These are phyloP conservation scores for Macrostomum lignano DNA, from an alignment of 1,140 invertebrate species.

Conservation along the genomic window DNA sequence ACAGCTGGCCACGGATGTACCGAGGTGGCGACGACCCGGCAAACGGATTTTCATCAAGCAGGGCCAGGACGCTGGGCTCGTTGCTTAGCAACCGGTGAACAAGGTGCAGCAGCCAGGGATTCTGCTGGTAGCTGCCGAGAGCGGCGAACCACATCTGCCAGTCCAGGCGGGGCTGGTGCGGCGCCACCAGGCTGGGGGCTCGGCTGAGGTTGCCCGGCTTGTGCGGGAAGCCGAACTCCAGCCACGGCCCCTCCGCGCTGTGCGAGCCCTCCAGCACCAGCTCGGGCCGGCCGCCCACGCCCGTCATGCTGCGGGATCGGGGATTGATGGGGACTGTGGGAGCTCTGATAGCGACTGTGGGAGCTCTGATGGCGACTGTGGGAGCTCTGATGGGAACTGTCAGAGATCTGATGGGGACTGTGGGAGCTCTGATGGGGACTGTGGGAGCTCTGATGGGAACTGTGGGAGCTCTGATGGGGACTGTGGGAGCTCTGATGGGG, in stretches of 20 bases:
- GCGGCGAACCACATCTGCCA: slow-evolving; percentile 67
- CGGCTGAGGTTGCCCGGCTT: slow-evolving; percentile 46
- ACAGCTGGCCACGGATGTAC: too few species aligned
- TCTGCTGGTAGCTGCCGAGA: slow-evolving; percentile 40
- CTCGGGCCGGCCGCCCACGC: slow-evolving; percentile 41
- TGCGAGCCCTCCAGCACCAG: slow-evolving; percentile 44
- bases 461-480: too few species aligned
- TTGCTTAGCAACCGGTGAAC: slow-evolving; percentile 39
- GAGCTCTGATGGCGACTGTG: too few species aligned
- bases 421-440: too few species aligned
- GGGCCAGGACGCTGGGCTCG: too few species aligned
- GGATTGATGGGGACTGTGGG: slow-evolving; percentile 3
- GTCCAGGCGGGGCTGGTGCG: slow-evolving; percentile 49
- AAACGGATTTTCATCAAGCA: too few species aligned
- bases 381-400: too few species aligned
- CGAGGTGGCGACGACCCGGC: too few species aligned
- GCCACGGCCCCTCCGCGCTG: slow-evolving; percentile 38
- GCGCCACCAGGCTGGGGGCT: slow-evolving; percentile 42
- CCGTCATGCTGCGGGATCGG: slow-evolving; percentile 34
- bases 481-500: too few species aligned
- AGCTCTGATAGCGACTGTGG: too few species aligned
- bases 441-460: too few species aligned
- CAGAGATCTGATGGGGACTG: too few species aligned
- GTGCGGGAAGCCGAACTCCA: slow-evolving; percentile 47
- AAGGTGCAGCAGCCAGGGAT: slow-evolving; percentile 49